Evolutionary conservation across 2,797 vertebrate genomes (phyloP).

Genomic region (Leucoraja ocellata): DNA sequence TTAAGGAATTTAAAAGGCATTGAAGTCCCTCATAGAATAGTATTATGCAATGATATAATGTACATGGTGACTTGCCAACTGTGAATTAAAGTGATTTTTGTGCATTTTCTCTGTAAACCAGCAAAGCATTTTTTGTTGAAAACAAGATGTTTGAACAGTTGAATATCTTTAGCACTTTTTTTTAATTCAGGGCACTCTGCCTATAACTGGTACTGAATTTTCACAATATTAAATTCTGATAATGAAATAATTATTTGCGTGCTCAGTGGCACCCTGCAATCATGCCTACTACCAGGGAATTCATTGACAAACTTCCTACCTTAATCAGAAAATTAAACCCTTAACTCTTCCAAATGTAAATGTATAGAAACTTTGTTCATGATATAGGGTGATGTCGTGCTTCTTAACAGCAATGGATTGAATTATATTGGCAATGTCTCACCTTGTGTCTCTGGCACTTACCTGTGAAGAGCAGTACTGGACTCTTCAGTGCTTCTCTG

Average conservation of each 20-base stretch:
- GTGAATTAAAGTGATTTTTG: background rate
- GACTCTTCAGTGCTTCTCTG: conserved; percentile 24
- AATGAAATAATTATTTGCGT: background rate
- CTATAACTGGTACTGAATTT: background rate
- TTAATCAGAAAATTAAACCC: background rate
- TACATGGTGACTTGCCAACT: background rate
- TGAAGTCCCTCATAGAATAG: background rate
- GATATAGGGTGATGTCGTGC: background rate
- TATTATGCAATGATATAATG: background rate
- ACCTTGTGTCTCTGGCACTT: conserved; percentile 17
- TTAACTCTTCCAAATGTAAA: background rate
- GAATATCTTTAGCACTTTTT: too few species aligned
- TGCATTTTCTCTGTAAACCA: background rate
- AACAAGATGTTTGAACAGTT: too few species aligned
- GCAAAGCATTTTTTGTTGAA: background rate
- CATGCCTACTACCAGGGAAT: background rate
- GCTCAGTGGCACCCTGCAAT: background rate
- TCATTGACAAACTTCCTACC: background rate
- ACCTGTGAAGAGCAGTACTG: conserved; percentile 2
- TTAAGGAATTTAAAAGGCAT: background rate
- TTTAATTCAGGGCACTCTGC: background rate
- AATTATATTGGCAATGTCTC: background rate
- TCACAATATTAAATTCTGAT: background rate
- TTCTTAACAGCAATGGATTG: background rate
- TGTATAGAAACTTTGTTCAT: background rate